These are phyloP conservation scores for Romanogobio albipinnatus DNA, from an alignment of 2,113 vertebrate genomes.

Conservation along the genomic window DNA sequence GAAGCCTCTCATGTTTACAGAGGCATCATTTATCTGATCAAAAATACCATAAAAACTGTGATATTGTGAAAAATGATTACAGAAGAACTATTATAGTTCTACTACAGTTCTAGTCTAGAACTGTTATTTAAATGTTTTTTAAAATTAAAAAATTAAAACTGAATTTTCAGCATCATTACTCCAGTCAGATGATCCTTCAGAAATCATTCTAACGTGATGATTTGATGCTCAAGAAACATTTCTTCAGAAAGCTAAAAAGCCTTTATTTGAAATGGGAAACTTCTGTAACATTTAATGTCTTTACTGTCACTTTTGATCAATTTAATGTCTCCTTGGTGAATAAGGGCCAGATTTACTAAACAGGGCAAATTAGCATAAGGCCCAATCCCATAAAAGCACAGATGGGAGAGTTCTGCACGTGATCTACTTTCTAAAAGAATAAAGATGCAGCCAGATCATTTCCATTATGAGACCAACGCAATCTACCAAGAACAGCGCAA, in stretches of 20 bases:
- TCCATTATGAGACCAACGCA: too few relatives aligned
- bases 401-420: too few relatives aligned
- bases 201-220: constrained; percentile 2
- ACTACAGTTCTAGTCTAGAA: too few relatives aligned
- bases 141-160: neutral
- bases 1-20: neutral
- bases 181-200: neutral
- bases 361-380: too few relatives aligned
- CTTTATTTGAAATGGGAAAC: neutral
- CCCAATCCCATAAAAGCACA: too few relatives aligned
- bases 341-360: neutral
- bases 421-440: too few relatives aligned
- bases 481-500: too few relatives aligned
- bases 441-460: too few relatives aligned
- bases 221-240: neutral
- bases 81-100: too few relatives aligned
- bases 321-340: neutral
- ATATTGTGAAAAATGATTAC: neutral
- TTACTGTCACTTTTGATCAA: neutral
- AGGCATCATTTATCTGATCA: neutral
- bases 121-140: neutral
- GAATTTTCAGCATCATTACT: neutral
- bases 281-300: neutral
- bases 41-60: neutral
- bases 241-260: neutral